Conservation (phyloP, 2,113 vertebrate species). For the Dipodomys merriami region DNA sequence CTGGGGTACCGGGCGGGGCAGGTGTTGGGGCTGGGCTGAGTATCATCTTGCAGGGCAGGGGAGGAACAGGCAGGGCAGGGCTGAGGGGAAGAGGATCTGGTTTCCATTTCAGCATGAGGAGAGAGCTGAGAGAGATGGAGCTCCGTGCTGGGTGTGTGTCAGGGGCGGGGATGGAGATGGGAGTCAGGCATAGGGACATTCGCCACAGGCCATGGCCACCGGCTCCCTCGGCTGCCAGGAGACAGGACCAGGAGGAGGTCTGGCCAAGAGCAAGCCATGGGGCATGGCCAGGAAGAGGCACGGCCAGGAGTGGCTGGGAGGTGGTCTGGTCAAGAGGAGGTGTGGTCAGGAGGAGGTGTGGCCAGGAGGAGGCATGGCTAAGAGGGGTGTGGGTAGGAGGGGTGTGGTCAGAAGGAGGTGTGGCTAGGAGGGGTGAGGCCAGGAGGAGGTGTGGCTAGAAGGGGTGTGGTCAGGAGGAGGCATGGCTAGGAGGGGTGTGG, state of each 20-base stretch:
- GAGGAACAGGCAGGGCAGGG: neutral
- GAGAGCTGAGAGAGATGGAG: neutral
- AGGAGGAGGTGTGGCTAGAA: too few relatives aligned
- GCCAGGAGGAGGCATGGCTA: too few relatives aligned
- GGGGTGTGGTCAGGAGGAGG: too few relatives aligned
- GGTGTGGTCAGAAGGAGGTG: too few relatives aligned
- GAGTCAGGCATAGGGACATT: too few relatives aligned
- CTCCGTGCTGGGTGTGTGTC: neutral
- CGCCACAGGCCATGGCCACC: accelerated
- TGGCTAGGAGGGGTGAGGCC: too few relatives aligned
- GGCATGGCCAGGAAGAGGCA: accelerated
- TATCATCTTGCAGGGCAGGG: neutral
- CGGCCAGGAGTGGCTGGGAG: neutral
- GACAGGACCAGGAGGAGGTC: neutral
- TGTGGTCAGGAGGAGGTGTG: too few relatives aligned
- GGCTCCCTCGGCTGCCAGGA: neutral
- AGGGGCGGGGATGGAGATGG: neutral
- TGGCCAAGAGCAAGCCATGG: neutral
- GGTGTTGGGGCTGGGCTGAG: too few relatives aligned
- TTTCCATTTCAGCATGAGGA: neutral
- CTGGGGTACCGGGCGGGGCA: neutral
- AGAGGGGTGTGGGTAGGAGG: too few relatives aligned
- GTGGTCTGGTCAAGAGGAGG: too few relatives aligned
- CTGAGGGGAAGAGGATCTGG: neutral
- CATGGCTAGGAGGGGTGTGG: too few relatives aligned